phyloP scores from a whole-genome alignment of 2,113 vertebrate genomes.

The Salvelinus namaycush region DNA sequence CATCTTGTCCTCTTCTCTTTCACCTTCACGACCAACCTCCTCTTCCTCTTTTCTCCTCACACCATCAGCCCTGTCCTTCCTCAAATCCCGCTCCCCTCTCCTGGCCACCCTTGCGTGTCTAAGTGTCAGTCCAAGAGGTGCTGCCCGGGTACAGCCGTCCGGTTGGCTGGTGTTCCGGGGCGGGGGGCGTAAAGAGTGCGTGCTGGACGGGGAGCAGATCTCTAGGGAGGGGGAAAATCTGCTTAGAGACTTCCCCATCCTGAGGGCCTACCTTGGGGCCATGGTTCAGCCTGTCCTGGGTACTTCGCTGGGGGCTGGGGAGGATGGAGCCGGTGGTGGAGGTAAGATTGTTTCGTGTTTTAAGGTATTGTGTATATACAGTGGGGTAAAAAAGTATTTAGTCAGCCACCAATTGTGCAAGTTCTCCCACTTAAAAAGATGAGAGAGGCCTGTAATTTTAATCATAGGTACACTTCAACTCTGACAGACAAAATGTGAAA shows the following conservation, averaged over 20 bases:
- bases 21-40: slow-evolving; percentile 30
- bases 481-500: too few relatives aligned
- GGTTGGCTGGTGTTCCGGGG: slow-evolving; percentile 81
- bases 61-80: slow-evolving; percentile 83
- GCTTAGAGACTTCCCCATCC: slow-evolving; percentile 82
- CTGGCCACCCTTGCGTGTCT: slow-evolving; percentile 84
- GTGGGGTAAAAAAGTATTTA: too few relatives aligned
- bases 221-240: slow-evolving; percentile 82
- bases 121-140: slow-evolving; percentile 69
- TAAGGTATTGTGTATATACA: too few relatives aligned
- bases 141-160: slow-evolving; percentile 49
- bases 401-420: too few relatives aligned
- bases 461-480: too few relatives aligned
- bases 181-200: slow-evolving; percentile 76
- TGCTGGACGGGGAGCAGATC: slow-evolving; percentile 84
- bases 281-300: slow-evolving; percentile 80
- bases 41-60: slow-evolving; percentile 79
- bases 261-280: slow-evolving; percentile 77
- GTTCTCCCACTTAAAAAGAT: too few relatives aligned
- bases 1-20: slow-evolving; percentile 42
- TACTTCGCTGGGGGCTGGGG: slow-evolving; percentile 41
- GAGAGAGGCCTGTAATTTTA: too few relatives aligned
- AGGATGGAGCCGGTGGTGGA: slow-evolving; percentile 56
- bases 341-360: too few relatives aligned
- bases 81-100: slow-evolving; percentile 84